Evolutionary conservation across 1,140 invertebrate species (phyloP), one percentile per base, ranked within the genome.

Genomic region (Cyclina sinensis): DNA sequence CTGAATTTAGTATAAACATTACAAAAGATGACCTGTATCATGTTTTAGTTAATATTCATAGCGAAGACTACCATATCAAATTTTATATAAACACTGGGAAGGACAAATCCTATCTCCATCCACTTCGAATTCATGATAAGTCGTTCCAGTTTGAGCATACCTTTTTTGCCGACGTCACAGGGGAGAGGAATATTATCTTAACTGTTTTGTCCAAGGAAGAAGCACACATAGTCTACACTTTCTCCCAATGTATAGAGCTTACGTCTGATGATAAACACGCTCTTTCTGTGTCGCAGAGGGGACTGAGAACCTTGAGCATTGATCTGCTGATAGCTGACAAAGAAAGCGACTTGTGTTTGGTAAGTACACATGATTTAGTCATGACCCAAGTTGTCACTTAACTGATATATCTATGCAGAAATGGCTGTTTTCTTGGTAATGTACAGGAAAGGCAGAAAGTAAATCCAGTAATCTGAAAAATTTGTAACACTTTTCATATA

Each of bases 261-360:
- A 18, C 7, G 51, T 3, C 18, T 11, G 18, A 54, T 54, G 51
- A 54, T 54, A 7, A 54, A 62, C 35, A 62, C n/a, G 79, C 54
- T 4, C 7, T 82, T 54, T 37, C 24, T 24, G 18, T 62, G 12
- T 14, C 27, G 30, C 79, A 82, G 37, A 57, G 30, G 24, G 21
- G 46, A 39, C 79, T 37, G 12, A 37, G 32, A 32, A 21, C 37
- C 35, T 35, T 82, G 27, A 21, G 16, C 30, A 27, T 82, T 30
- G 30, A 18, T n/a, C 24, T 51, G 12, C 16, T 24, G 12, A 12
- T 82, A 37, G 21, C n/a, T 30, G 79, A 82, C 39, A 48, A n/a
- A 12, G 79, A 82, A 82, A 82, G 51, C n/a, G 54, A 62, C 7
- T 27, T 59, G 24, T 54, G 24, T 18, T 30, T 21, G 11, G 65